phyloP scores from a whole-genome alignment of 2,113 vertebrate species.

The Carettochelys insculpta region DNA sequence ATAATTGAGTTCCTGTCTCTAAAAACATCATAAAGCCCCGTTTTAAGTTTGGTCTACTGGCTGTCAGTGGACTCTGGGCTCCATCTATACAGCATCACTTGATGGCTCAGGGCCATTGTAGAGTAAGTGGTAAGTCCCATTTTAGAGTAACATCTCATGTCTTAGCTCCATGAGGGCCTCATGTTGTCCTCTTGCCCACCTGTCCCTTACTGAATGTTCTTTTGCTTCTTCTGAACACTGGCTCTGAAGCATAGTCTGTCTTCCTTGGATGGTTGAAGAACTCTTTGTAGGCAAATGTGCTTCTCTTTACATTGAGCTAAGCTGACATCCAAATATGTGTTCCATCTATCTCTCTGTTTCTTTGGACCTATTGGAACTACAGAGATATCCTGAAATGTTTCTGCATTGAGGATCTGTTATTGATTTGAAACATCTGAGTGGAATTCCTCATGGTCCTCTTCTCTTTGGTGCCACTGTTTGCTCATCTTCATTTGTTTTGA shows the following conservation, averaged over 20 bases:
- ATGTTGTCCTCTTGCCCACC: no score
- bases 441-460: background rate
- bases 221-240: background rate
- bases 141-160: no score
- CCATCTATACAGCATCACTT: background rate
- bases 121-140: background rate
- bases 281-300: background rate
- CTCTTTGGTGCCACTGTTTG: background rate
- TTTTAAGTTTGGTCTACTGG: background rate
- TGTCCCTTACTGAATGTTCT: background rate
- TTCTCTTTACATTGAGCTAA: background rate
- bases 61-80: background rate
- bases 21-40: background rate
- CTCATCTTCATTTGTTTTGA: background rate
- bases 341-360: background rate
- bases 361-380: background rate
- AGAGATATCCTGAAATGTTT: background rate
- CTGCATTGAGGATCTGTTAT: background rate
- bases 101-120: background rate
- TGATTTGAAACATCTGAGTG: background rate
- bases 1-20: background rate
- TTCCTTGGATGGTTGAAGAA: background rate
- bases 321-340: background rate
- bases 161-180: no score
- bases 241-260: background rate